phyloP scores from a whole-genome alignment of 2,113 vertebrate species.

The Salvelinus sp. region DNA sequence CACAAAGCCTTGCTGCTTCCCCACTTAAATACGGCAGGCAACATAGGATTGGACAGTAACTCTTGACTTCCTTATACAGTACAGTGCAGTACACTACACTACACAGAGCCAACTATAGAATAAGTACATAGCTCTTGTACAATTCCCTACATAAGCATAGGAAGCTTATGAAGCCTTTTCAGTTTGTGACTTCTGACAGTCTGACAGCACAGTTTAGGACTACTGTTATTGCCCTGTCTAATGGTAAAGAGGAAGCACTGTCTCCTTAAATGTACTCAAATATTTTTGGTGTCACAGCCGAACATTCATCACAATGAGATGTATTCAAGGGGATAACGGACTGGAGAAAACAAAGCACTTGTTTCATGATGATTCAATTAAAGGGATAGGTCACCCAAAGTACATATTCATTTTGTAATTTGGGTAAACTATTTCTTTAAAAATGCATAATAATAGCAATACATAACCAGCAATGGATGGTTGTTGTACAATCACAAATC shows the following conservation, averaged over 20 bases:
- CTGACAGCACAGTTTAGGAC: not conserved
- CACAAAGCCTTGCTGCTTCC: not conserved
- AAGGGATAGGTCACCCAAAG: not conserved
- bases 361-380: constrained; percentile 17
- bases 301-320: constrained; percentile 1
- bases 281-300: not conserved
- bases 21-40: not conserved
- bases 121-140: no score
- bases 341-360: constrained; percentile 35
- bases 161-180: not conserved
- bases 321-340: not conserved
- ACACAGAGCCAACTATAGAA: no score
- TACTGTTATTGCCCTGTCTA: constrained; percentile 19
- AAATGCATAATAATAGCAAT: constrained; percentile 1
- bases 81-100: no score
- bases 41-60: not conserved
- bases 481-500: constrained; percentile 60
- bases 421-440: not conserved
- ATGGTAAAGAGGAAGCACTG: constrained; percentile 43
- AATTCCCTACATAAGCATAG: not conserved
- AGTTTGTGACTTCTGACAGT: not conserved
- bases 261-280: not conserved
- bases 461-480: constrained; percentile 32
- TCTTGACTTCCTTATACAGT: not conserved
- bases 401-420: no score